Evolutionary conservation across 2,113 vertebrate genomes (phyloP).

Genomic region (Tragulus kanchil): DNA sequence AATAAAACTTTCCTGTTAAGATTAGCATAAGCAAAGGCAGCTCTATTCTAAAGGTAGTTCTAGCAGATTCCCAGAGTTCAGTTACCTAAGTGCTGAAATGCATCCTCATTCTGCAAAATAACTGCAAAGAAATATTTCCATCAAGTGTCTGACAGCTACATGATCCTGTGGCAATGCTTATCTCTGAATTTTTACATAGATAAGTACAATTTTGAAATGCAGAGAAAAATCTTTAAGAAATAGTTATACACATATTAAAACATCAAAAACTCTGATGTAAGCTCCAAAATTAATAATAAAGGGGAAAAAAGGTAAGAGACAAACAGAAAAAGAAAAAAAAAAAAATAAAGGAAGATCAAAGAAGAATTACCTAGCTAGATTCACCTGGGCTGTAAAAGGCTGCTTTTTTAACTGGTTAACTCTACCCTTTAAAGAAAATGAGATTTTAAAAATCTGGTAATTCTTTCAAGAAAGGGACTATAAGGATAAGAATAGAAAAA

Average conservation of each 20-base stretch:
- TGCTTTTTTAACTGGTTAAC: conserved; percentile 38
- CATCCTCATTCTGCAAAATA: conserved; percentile 39
- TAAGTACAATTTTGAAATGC: not conserved
- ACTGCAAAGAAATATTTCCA: conserved; percentile 43
- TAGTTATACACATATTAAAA: not conserved
- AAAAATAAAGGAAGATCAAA: not conserved
- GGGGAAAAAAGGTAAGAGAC: too few relatives aligned
- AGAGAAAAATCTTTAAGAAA: conserved; percentile 47
- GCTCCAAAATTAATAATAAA: conserved; percentile 22
- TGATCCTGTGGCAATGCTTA: not conserved
- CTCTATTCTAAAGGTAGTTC: not conserved
- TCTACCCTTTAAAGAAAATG: conserved; percentile 31
- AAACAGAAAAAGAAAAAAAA: too few relatives aligned
- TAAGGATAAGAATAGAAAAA: conserved; percentile 42
- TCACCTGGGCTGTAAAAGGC: not conserved
- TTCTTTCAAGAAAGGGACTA: conserved; percentile 44
- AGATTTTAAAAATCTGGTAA: conserved; percentile 33
- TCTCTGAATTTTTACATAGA: not conserved
- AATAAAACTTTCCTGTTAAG: conserved; percentile 41
- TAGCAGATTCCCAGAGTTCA: conserved; percentile 1
- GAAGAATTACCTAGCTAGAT: conserved; percentile 26
- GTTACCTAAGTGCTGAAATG: not conserved
- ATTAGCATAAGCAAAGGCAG: not conserved
- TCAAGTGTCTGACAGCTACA: conserved; percentile 43
- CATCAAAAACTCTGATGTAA: conserved; percentile 22